Evolutionary conservation across 2,797 vertebrate species (phyloP).

Genomic region (Trematomus bernacchii): DNA sequence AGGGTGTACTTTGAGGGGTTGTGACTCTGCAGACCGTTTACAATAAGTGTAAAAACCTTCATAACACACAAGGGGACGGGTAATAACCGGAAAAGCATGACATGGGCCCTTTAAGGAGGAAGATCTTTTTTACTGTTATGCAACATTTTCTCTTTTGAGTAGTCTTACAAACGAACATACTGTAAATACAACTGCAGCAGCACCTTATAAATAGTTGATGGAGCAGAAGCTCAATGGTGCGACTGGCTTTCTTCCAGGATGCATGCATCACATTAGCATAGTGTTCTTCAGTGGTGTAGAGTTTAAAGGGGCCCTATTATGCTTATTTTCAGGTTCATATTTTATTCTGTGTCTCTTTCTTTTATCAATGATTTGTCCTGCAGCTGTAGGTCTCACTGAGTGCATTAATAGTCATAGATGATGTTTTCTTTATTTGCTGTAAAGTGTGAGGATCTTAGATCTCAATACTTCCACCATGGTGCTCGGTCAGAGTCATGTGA

Average conservation of each 20-base stretch:
- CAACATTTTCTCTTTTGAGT: background rate
- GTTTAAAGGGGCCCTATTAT: no score
- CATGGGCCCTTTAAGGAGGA: no score
- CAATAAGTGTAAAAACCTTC: no score
- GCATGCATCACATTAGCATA: constrained; percentile 4
- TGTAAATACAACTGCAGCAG: constrained; percentile 1
- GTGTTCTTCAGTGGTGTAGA: no score
- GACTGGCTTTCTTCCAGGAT: constrained; percentile 24
- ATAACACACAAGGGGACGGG: no score
- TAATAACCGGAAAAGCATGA: no score
- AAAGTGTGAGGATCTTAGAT: constrained; percentile 1
- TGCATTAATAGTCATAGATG: background rate
- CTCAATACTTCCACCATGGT: background rate
- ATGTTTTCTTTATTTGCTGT: background rate
- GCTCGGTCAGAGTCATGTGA: constrained; percentile 48
- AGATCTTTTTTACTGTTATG: background rate
- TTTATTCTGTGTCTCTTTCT: no score
- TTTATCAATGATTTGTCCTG: background rate
- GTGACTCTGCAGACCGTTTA: no score
- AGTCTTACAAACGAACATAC: constrained; percentile 3
- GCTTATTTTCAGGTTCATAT: no score
- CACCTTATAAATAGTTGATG: constrained; percentile 21
- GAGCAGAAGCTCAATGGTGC: constrained; percentile 7
- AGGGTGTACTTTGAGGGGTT: no score
- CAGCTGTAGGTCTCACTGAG: background rate